These are phyloP conservation scores for Ciconia nigra DNA, from an alignment of 2,797 vertebrate species.

Conservation along the genomic window DNA sequence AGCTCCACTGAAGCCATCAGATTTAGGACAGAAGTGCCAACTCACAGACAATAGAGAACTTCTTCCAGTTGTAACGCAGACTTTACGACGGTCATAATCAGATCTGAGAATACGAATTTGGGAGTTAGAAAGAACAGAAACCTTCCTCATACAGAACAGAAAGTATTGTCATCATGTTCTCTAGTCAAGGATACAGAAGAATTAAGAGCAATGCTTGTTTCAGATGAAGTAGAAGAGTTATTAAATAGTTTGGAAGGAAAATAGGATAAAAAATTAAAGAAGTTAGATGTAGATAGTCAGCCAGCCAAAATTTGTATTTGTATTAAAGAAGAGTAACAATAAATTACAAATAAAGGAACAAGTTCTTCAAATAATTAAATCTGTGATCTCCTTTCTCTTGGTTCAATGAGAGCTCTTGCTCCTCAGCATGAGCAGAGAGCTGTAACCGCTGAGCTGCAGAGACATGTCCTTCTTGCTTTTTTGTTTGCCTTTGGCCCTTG, in stretches of 20 bases:
- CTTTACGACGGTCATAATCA: background rate
- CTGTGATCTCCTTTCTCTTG: background rate
- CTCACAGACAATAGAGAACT: background rate
- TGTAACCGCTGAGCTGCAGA: background rate
- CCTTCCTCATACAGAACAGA: background rate
- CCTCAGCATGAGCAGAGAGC: background rate
- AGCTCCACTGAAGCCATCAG: background rate
- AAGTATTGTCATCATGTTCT: background rate
- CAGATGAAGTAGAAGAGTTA: background rate
- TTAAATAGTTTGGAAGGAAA: background rate
- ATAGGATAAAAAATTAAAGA: background rate
- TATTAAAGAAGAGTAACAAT: background rate
- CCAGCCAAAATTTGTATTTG: rapidly evolving
- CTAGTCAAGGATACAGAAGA: background rate
- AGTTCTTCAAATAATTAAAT: background rate
- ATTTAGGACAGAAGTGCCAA: background rate
- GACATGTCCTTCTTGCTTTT: background rate
- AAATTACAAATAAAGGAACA: background rate
- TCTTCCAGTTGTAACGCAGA: background rate
- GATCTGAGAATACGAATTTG: background rate
- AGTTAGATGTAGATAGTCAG: background rate
- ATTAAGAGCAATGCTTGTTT: background rate
- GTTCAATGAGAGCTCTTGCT: background rate
- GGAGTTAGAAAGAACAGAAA: background rate
- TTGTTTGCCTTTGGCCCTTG: background rate